These are phyloP conservation scores for Cephonodes hylas DNA, from an alignment of 2,888 invertebrate species.

Conservation along the genomic window DNA sequence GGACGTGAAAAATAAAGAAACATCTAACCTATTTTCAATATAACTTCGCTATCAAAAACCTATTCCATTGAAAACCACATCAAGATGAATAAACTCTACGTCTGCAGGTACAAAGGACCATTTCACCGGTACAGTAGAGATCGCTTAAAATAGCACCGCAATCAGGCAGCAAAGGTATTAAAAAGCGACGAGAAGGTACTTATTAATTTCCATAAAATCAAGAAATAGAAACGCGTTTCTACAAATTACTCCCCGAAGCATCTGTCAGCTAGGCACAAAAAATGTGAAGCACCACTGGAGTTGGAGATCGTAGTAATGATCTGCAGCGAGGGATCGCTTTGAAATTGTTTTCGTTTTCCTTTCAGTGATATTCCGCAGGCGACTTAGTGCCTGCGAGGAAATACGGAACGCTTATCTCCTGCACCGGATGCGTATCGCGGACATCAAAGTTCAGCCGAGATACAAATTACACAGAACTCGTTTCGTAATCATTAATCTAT, in stretches of 20 bases:
- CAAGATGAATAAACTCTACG: no score
- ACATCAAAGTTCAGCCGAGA: slow-evolving; percentile 10
- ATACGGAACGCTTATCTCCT: slow-evolving; percentile 42
- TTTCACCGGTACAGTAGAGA: no score
- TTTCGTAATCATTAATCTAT: slow-evolving; percentile 5
- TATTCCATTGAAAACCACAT: no score
- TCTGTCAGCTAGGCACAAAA: slow-evolving; percentile 50
- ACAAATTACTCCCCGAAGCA: slow-evolving; percentile 46
- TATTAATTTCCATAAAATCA: slow-evolving; percentile 47
- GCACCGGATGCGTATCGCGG: slow-evolving; percentile 34
- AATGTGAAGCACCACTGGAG: slow-evolving; percentile 41
- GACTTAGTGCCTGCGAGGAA: slow-evolving; percentile 41
- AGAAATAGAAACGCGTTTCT: slow-evolving; percentile 43
- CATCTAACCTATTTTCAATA: no score
- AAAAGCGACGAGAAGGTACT: slow-evolving; percentile 13
- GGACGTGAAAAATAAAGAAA: no score
- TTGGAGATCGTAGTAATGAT: slow-evolving; percentile 64
- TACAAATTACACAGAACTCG: background rate
- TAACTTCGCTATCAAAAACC: no score
- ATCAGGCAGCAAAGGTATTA: background rate
- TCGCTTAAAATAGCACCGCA: no score
- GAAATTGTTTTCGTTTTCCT: slow-evolving; percentile 66
- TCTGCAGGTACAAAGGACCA: no score
- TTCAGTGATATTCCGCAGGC: slow-evolving; percentile 31
- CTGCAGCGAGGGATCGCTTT: slow-evolving; percentile 52